phyloP scores from a whole-genome alignment of 2,888 invertebrate genomes.

The Temnothorax rugatulus region DNA sequence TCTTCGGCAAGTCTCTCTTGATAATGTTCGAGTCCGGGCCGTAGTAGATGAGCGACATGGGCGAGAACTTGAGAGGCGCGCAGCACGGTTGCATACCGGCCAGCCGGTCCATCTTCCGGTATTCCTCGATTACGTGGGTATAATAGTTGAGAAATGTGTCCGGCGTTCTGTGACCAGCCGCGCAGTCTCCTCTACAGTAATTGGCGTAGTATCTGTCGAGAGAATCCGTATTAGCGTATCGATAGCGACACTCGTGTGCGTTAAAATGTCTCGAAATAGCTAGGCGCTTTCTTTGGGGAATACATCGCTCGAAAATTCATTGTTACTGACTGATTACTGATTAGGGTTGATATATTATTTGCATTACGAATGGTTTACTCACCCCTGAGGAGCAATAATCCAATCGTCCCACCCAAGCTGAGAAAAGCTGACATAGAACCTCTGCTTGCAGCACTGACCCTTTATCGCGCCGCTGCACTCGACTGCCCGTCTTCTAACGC shows the following conservation, averaged over 20 bases:
- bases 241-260: background rate
- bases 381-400: conserved; percentile 95
- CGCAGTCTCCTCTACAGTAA: conserved; percentile 96
- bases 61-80: conserved; percentile 96
- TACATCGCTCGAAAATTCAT: background rate
- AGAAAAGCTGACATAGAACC: conserved; percentile 96
- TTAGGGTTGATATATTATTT: background rate
- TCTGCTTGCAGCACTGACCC: conserved; percentile 95
- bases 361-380: conserved; percentile 46
- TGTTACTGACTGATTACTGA: background rate
- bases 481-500: conserved; percentile 93
- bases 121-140: conserved; percentile 96
- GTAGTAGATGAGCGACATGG: conserved; percentile 97
- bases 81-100: conserved; percentile 96
- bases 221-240: background rate
- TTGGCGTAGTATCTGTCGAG: conserved; percentile 92
- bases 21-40: conserved; percentile 96
- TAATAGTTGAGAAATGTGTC: conserved; percentile 95
- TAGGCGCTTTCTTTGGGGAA: background rate
- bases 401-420: conserved; percentile 98
- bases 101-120: conserved; percentile 91
- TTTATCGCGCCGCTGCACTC: conserved; percentile 92
- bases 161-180: conserved; percentile 91
- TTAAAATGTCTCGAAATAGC: background rate
- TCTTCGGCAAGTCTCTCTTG: conserved; percentile 97